Evolutionary conservation across 2,797 vertebrate species (phyloP).

Genomic region (Alca torda): DNA sequence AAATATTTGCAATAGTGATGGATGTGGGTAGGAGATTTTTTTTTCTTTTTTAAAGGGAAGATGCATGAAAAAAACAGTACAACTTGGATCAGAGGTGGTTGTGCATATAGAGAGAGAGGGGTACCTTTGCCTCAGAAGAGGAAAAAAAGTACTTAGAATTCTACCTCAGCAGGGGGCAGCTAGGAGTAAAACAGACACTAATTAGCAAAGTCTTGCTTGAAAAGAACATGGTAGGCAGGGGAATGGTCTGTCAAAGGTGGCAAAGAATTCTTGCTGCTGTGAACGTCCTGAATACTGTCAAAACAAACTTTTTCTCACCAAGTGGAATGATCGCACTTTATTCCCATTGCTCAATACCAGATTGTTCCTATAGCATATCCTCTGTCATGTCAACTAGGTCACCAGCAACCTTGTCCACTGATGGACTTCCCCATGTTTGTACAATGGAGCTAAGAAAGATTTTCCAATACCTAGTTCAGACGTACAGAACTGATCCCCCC

Average conservation of each 20-base stretch:
- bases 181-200: not conserved
- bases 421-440: not conserved
- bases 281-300: not conserved
- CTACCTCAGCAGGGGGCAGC: not conserved
- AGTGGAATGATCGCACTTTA: not conserved
- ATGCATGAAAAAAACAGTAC: not conserved
- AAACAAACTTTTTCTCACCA: not conserved
- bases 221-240: not conserved
- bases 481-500: not conserved
- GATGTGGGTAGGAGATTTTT: not conserved
- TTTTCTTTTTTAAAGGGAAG: not conserved
- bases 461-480: not conserved
- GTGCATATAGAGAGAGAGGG: not conserved
- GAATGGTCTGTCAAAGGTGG: not conserved
- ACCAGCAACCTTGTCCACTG: not conserved
- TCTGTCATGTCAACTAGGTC: not conserved
- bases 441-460: not conserved
- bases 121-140: not conserved
- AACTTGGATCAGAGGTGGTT: not conserved
- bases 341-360: not conserved
- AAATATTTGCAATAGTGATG: not conserved
- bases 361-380: not conserved
- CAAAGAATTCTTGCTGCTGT: not conserved
- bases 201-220: not conserved
- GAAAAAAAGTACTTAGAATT: not conserved